phyloP scores from a whole-genome alignment of 2,888 invertebrate genomes.

The Lasioglossum calceatum region DNA sequence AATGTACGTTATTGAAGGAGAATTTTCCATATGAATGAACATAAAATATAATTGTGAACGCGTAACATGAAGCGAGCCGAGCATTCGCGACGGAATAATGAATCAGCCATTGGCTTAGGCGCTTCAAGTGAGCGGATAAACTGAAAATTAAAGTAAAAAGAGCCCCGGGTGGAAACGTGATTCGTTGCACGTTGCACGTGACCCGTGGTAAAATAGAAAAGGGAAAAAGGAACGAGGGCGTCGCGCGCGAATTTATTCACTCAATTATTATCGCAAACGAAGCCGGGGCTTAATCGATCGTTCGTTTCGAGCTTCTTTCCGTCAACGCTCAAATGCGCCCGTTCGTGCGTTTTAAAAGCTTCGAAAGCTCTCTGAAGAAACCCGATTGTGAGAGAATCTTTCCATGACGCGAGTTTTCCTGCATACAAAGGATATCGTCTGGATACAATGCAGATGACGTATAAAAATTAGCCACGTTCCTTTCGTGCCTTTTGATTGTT shows the following conservation, averaged over 20 bases:
- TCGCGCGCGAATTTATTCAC: constrained; percentile 27
- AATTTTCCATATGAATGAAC: constrained; percentile 8
- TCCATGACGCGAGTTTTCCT: background rate
- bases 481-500: background rate
- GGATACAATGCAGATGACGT: background rate
- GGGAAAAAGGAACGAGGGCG: background rate
- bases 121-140: background rate
- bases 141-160: constrained; percentile 30
- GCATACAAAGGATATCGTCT: background rate
- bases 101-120: background rate
- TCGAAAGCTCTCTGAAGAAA: background rate
- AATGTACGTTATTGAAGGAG: background rate
- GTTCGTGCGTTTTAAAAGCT: constrained; percentile 2
- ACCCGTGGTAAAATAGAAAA: constrained; percentile 20
- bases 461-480: background rate
- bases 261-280: constrained; percentile 58
- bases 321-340: background rate
- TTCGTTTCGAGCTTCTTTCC: background rate
- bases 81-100: background rate
- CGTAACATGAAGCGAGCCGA: background rate
- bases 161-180: background rate
- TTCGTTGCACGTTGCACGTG: constrained; percentile 29
- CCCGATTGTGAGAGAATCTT: background rate
- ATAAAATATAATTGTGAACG: background rate
- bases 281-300: constrained; percentile 35